Base-by-base conservation (phyloP, 2,888 invertebrate species). In the Taenaris catops region DNA sequence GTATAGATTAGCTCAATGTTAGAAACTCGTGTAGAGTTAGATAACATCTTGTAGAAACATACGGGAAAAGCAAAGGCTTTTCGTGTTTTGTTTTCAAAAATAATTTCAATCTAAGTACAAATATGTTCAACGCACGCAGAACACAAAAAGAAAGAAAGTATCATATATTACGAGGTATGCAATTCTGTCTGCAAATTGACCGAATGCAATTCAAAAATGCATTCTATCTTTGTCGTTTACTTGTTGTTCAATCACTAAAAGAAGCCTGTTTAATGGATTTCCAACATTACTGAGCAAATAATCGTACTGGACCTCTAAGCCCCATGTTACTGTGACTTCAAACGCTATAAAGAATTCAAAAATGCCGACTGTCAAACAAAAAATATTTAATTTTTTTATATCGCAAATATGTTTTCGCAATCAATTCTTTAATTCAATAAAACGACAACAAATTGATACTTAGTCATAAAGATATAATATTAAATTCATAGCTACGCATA, bases 241-340 rank as follows among this genome's bases (percentile, higher is more conserved):
- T 63, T 60, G 58, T 70, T 73, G 78, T 80, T 75, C 75, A 76
- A 83, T 83, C 81, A 76, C 80, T 83, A 83, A 84, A 83, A 83
- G 83, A 75, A 73, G 71, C 76, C 78, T 69, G 78, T 84, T 80
- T 84, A 86, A 84, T 84, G 84, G 83, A 81, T 84, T 83, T 84
- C 80, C 78, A 80, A 80, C 79, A 83, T 86, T 83, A 83, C 80
- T 71, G 76, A 74, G 73, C 78, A 80, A 83, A 84, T 84, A 84
- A 83, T 83, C 81, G 74, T 68, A 75, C 71, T 73, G 67, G 73
- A 73, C 69, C 63, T 55, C 45, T 75, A 70, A 74, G 63, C 63
- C 48, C 47, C 56, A 25, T 32, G 58, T 60, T 58, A 57, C 58
- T 74, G 61, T 39, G 29, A 37, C 25, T 19, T 12, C 31, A 32